Evolutionary conservation across 1,140 invertebrate genomes (phyloP), one percentile per base, ranked within the genome.

Genomic region (Drosophila yakuba): DNA sequence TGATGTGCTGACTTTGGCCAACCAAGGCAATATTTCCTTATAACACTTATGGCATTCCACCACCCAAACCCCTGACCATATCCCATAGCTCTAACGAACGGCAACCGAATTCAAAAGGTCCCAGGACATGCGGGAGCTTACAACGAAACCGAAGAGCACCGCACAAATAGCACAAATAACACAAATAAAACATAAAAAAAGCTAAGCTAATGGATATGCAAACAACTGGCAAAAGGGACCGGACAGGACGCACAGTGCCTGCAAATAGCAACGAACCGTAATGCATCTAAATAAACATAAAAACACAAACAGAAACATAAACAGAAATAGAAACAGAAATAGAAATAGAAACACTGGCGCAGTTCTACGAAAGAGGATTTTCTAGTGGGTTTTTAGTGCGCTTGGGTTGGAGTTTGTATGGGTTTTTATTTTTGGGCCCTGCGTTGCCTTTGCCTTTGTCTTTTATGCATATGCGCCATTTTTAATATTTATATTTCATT

Each of bases 231-330:
- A 72, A 66, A 75, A 58, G 71, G 74, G 74, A 78, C 74, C 56
- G 56, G 48, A 75, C 72, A 76, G 74, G 61, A 66, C 44, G 66
- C 52, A 81, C 68, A 79, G 66, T 73, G 73, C 59, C 75, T 67
- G 62, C 48, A 79, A 75, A 69, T 50, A 72, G 58, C 76, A 76
- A 68, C 81, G 72, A 76, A 67, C 71, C 71, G 73, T 79, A 69
- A 78, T 78, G 57, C 77, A 84, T 84, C 81, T 77, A 74, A 84
- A 84, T 85, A 84, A 84, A 84, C 66, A 79, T 58, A 84, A 64
- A 43, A 43, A 43, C 43, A 20, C 43, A 45, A 8, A 45, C 15
- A 45, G 2, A 45, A 20, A 43, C n/a, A 15, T 4, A 14, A 39
- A 76, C 47, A 67, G 51, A 54, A 52, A 58, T 41, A 35, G 63